Conservation (phyloP, 2,888 invertebrate species). For the Oligia fasciuncula region DNA sequence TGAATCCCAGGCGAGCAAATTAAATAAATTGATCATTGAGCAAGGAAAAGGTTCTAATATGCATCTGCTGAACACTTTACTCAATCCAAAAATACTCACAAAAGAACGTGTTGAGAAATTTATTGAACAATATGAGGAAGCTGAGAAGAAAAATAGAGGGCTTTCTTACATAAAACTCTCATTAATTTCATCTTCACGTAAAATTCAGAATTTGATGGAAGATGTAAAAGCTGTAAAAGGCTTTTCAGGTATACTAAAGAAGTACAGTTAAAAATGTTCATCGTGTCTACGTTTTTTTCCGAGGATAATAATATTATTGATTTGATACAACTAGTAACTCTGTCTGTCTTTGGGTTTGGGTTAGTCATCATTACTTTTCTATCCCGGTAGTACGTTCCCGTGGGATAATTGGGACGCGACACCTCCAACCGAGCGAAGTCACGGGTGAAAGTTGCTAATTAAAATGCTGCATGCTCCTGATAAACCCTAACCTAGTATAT, state of each 20-base stretch:
- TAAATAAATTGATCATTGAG: conserved; percentile 40
- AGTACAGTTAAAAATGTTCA: neutral
- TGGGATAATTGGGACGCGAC: neutral
- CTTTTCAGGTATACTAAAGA: conserved; percentile 9
- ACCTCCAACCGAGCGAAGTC: neutral
- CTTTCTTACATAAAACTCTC: conserved; percentile 46
- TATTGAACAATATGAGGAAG: conserved; percentile 42
- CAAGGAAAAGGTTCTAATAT: conserved; percentile 42
- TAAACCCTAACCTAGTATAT: neutral
- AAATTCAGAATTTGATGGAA: conserved; percentile 27
- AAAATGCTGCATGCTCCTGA: neutral
- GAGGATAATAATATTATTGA: too few relatives aligned
- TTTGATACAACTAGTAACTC: neutral
- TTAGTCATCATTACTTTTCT: neutral
- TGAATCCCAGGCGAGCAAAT: conserved; percentile 13
- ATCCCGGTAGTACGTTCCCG: too few relatives aligned
- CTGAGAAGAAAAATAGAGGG: conserved; percentile 32
- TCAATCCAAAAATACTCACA: conserved; percentile 51
- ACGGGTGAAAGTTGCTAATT: neutral
- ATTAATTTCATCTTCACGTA: conserved; percentile 33
- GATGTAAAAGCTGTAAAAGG: conserved; percentile 1
- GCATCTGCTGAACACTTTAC: conserved; percentile 22
- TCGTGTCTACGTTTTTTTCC: neutral
- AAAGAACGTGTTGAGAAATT: conserved; percentile 45
- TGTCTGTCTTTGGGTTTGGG: neutral